phyloP scores from a whole-genome alignment of 2,797 vertebrate genomes.

The Pseudopleuronectes americanus region DNA sequence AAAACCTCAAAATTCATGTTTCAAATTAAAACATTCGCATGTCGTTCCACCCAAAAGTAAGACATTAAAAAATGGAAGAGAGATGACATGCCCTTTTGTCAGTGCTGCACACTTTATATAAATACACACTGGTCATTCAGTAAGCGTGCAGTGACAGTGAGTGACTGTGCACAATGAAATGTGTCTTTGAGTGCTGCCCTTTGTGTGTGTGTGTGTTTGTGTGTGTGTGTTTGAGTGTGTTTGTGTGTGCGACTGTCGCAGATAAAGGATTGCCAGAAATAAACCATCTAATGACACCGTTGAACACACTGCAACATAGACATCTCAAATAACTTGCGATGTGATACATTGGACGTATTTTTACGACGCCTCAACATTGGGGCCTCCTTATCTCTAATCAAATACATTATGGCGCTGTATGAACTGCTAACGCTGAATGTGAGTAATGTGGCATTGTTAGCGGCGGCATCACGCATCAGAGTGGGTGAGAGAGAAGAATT shows the following conservation, averaged over 20 bases:
- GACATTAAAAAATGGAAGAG: slow-evolving; percentile 50
- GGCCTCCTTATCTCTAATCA: slow-evolving; percentile 58
- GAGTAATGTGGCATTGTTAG: slow-evolving; percentile 62
- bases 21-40: slow-evolving; percentile 72
- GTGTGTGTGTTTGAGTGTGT: slow-evolving; percentile 34
- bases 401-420: slow-evolving; percentile 40
- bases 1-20: slow-evolving; percentile 49
- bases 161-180: slow-evolving; percentile 69
- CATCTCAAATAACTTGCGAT: slow-evolving; percentile 36
- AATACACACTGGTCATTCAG: slow-evolving; percentile 71
- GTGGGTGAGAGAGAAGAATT: slow-evolving; percentile 56
- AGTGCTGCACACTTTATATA: slow-evolving; percentile 66
- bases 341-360: slow-evolving; percentile 57
- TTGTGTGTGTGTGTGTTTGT: slow-evolving; percentile 26
- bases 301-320: slow-evolving; percentile 54
- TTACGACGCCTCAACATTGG: slow-evolving; percentile 57
- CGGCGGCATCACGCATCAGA: slow-evolving; percentile 51
- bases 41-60: slow-evolving; percentile 60
- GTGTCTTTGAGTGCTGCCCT: slow-evolving; percentile 32
- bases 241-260: slow-evolving; percentile 48
- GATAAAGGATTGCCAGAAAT: slow-evolving; percentile 64
- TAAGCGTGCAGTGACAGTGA: slow-evolving; percentile 76
- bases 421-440: slow-evolving; percentile 38
- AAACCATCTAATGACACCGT: slow-evolving; percentile 52
- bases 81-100: slow-evolving; percentile 75